Evolutionary conservation across 2,113 vertebrate species (phyloP).

Genomic region (Recurvirostra avosetta): DNA sequence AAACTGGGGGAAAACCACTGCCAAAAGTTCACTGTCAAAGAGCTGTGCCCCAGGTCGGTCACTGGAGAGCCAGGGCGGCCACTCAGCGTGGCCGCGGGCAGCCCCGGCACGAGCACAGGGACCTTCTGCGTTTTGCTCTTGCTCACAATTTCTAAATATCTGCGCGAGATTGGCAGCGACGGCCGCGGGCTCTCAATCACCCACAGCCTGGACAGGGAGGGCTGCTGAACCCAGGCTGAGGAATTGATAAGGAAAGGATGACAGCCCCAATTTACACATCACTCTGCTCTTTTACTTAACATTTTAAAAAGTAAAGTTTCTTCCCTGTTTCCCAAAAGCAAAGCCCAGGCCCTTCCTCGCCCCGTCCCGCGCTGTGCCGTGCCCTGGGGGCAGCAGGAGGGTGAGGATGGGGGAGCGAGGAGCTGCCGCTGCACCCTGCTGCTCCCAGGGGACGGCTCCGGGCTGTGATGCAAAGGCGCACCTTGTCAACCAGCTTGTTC

Average conservation of each 20-base stretch:
- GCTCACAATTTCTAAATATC: neutral
- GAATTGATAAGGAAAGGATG: neutral
- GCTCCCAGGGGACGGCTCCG: neutral
- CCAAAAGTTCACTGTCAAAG: neutral
- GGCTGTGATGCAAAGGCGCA: neutral
- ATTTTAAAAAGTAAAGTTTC: neutral
- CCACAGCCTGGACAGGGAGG: fast-evolving
- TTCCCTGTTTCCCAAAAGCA: neutral
- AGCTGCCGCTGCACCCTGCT: neutral
- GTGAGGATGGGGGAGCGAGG: neutral
- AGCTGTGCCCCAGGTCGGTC: neutral
- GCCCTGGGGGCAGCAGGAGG: neutral
- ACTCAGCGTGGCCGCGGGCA: neutral
- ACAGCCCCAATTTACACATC: neutral
- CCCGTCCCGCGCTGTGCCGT: fast-evolving
- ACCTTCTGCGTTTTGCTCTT: neutral
- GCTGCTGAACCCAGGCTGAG: neutral
- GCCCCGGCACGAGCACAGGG: neutral
- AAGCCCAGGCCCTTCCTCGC: fast-evolving
- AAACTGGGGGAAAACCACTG: neutral
- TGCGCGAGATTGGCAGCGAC: fast-evolving
- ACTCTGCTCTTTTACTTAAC: neutral
- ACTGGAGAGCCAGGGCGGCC: fast-evolving
- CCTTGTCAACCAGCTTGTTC: neutral
- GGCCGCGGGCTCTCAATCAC: fast-evolving